These are phyloP conservation scores for Oxyscelio sp. DNA, from an alignment of 2,888 invertebrate species.

Conservation along the genomic window DNA sequence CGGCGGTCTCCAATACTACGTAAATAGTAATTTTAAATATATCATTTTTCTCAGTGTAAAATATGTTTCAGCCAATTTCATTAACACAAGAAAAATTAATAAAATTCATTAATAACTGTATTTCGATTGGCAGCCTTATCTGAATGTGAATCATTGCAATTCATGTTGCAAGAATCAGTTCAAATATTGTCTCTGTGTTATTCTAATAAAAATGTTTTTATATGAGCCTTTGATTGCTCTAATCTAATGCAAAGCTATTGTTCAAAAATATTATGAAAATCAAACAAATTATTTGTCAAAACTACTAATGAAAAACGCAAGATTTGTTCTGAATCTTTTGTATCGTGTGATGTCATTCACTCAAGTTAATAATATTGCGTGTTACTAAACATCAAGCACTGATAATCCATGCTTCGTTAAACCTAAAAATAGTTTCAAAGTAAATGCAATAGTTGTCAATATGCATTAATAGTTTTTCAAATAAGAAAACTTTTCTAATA, in stretches of 20 bases:
- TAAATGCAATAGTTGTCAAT: constrained; percentile 48
- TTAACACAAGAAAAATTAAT: no score
- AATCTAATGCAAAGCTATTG: neutral
- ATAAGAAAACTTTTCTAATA: constrained; percentile 15
- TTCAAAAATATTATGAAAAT: neutral
- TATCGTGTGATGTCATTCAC: constrained; percentile 84
- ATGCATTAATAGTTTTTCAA: constrained; percentile 56
- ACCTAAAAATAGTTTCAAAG: constrained; percentile 23
- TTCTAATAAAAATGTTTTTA: constrained; percentile 10
- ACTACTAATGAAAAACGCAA: constrained; percentile 8
- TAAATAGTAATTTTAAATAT: no score
- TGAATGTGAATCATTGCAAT: constrained; percentile 26
- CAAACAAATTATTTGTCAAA: neutral
- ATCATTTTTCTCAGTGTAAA: no score
- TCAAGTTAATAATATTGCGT: constrained; percentile 65
- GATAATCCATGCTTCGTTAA: constrained; percentile 32
- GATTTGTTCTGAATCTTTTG: constrained; percentile 67
- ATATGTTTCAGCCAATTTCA: no score
- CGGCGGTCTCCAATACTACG: no score
- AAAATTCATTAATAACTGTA: no score
- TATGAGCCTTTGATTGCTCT: constrained; percentile 6
- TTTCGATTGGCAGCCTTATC: constrained; percentile 24
- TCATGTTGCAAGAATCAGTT: constrained; percentile 20
- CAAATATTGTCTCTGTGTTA: constrained; percentile 16
- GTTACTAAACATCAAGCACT: constrained; percentile 62